Evolutionary conservation across 1,140 invertebrate genomes (phyloP).

Genomic region (Mizuhopecten yessoensis): DNA sequence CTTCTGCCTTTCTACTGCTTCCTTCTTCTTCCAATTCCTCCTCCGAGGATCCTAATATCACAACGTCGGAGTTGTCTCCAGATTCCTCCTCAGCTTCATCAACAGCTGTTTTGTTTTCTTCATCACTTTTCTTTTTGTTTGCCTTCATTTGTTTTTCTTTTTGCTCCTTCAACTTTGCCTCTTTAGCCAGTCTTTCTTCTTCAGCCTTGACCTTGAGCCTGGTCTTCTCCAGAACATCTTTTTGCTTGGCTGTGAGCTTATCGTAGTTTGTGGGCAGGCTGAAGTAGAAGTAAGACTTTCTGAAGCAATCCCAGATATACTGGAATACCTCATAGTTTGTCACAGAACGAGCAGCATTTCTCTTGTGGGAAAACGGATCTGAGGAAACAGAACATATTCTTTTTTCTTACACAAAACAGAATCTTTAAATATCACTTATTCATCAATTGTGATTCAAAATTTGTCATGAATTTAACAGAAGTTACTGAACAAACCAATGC

Average conservation of each 20-base stretch:
- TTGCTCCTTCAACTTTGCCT: constrained; percentile 46
- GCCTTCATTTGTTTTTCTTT: neutral
- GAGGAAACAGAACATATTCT: constrained; percentile 52
- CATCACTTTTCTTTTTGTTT: neutral
- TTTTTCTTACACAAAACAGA: neutral
- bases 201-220: constrained; percentile 9
- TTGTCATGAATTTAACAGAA: too few relatives aligned
- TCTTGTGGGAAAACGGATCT: constrained; percentile 84
- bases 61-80: constrained; percentile 23
- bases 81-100: neutral
- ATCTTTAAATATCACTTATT: neutral
- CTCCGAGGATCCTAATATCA: neutral
- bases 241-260: constrained; percentile 40
- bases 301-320: constrained; percentile 83
- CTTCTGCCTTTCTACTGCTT: neutral
- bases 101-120: neutral
- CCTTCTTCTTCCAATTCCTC: constrained; percentile 2
- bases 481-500: too few relatives aligned
- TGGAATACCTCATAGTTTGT: constrained; percentile 83
- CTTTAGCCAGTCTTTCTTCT: constrained; percentile 48
- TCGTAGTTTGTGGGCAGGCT: constrained; percentile 79
- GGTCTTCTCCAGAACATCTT: constrained; percentile 28
- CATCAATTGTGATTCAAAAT: too few relatives aligned
- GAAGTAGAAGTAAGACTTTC: constrained; percentile 84
- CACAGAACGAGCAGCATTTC: constrained; percentile 84